Base-by-base conservation (phyloP, 2,113 vertebrate genomes). In the Silurus asotus region DNA sequence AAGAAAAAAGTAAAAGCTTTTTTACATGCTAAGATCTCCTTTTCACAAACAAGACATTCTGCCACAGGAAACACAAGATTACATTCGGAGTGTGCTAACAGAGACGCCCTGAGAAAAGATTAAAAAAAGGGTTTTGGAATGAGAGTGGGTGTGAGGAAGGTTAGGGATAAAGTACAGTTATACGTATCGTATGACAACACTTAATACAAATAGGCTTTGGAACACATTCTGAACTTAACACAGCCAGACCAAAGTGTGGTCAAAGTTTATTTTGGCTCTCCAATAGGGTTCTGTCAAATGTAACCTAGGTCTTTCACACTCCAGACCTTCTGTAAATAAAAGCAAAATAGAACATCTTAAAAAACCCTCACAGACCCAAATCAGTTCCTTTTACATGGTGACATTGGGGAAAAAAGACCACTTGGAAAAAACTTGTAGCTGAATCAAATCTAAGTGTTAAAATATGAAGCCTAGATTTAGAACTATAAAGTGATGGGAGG, bases 181-280 rank as follows among this genome's bases (percentile, higher is more conserved):
- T 59, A 7, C 58, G 11, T 17, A 59, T 59, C 55, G 13, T 59
- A 79, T 48, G 6, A 61, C 77, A 61, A 23, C 56, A 80, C 77
- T 61, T 80, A 45, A 45, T 61, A 45, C 77, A 79, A 28, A 4
- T 56, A 79, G 11, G 61, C 7, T 17, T 5, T 19, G 77, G 77
- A 23, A 79, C 77, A 59, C 51, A 15, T 28, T 77, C 28, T 78
- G n/a, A 19, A 20, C 28, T 80, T 61, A 6, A 48, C 77, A 61
- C 56, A 80, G 37, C 19, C 77, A 48, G 28, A 37, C 56, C 56
- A 61, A 23, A 48, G 77, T 80, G 77, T 61, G 58, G 77, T 80
- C 77, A 80, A 10, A 0, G 56, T 80, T 80, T 61, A 37, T 61
- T 80, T 80, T 45, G 56, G 77, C 77, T 0, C 25, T 9, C 13